Evolutionary conservation across 2,888 invertebrate genomes (phyloP).

Genomic region (Augochlorella aurata): DNA sequence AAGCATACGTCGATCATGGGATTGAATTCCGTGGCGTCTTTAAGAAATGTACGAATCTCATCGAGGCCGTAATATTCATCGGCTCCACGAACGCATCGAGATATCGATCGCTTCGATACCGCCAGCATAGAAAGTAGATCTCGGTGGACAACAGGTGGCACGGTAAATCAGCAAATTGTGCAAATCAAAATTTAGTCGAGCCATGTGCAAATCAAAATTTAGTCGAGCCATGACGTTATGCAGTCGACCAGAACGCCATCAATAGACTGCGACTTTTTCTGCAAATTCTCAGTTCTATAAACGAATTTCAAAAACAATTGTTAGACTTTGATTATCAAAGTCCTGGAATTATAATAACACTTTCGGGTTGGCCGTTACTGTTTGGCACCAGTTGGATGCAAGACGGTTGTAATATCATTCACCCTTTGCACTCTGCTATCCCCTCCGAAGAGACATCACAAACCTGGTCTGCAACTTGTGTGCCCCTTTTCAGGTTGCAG

Average conservation of each 20-base stretch:
- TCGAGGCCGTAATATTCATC: not conserved
- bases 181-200: conserved; percentile 28
- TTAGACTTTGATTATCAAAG: not conserved
- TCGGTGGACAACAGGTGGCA: conserved; percentile 21
- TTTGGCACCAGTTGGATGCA: no score
- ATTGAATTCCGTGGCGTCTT: conserved; percentile 45
- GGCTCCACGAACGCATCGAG: not conserved
- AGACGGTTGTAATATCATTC: no score
- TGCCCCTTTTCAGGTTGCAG: no score
- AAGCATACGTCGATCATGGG: not conserved
- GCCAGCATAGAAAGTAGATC: conserved; percentile 20
- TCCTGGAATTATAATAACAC: no score
- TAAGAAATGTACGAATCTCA: conserved; percentile 56
- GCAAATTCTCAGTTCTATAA: not conserved
- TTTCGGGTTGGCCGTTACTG: no score
- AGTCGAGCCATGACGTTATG: not conserved
- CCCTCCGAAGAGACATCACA: no score
- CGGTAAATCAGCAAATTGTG: not conserved
- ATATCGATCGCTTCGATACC: conserved; percentile 16
- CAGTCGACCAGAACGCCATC: not conserved
- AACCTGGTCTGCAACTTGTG: no score
- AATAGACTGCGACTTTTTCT: not conserved
- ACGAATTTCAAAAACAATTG: not conserved
- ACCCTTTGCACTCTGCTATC: no score
- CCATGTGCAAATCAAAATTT: conserved; percentile 25